These are phyloP conservation scores for Drosophila insularis DNA, from an alignment of 1,140 invertebrate species.

Conservation along the genomic window DNA sequence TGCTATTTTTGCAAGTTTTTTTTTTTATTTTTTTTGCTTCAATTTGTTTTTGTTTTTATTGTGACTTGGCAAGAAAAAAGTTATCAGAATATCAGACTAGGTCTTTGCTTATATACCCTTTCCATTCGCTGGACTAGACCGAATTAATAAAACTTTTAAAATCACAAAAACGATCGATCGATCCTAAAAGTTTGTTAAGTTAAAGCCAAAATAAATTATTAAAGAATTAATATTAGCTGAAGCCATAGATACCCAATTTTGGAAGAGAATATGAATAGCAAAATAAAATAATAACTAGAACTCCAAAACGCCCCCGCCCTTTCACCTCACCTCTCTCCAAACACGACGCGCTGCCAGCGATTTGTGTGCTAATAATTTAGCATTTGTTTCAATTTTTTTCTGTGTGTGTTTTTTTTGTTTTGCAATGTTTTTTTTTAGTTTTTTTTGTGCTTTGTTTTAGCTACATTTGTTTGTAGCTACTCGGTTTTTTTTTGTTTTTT, in stretches of 20 bases:
- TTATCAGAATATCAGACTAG: neutral
- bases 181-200: too few relatives aligned
- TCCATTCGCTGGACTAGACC: neutral
- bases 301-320: conserved; percentile 20
- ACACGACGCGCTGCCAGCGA: conserved; percentile 39
- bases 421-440: conserved; percentile 29
- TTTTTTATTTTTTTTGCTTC: conserved; percentile 20
- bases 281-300: conserved; percentile 43
- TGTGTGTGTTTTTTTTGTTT: conserved; percentile 3
- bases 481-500: conserved; percentile 31
- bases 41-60: conserved; percentile 53
- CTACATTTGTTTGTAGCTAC: conserved; percentile 38
- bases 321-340: conserved; percentile 7
- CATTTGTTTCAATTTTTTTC: conserved; percentile 62
- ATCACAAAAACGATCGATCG: too few relatives aligned
- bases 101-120: neutral
- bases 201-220: too few relatives aligned
- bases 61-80: conserved; percentile 19
- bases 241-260: too few relatives aligned
- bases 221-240: too few relatives aligned
- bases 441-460: conserved; percentile 41
- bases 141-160: too few relatives aligned
- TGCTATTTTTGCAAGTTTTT: conserved; percentile 67
- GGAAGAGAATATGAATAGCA: conserved; percentile 50
- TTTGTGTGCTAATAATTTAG: conserved; percentile 75